phyloP scores from a whole-genome alignment of 2,888 invertebrate species.

The Apamea epomidion region DNA sequence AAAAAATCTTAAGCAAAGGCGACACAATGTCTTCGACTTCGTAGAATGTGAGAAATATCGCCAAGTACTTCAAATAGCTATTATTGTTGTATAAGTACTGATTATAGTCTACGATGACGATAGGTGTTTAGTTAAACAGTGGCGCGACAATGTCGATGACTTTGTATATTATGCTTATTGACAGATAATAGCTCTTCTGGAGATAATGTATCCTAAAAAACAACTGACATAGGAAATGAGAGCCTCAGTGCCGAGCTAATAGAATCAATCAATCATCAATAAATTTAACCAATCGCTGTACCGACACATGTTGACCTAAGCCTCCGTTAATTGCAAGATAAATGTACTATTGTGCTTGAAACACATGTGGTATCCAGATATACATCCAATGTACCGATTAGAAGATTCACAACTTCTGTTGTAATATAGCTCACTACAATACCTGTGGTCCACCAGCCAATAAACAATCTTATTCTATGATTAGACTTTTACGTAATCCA shows the following conservation, averaged over 20 bases:
- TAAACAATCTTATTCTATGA: not conserved
- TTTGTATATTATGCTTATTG: not conserved
- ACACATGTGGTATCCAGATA: not conserved
- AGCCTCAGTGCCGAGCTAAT: not conserved
- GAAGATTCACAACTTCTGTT: not conserved
- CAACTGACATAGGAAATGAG: not conserved
- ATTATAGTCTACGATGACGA: not conserved
- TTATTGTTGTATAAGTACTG: not conserved
- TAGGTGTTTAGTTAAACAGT: not conserved
- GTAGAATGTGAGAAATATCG: conserved; percentile 11
- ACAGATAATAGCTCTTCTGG: not conserved
- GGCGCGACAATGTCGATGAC: not conserved
- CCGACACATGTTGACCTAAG: conserved; percentile 1
- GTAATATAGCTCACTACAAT: not conserved
- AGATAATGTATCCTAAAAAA: not conserved
- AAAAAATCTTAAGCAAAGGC: not conserved
- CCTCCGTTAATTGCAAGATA: conserved; percentile 12
- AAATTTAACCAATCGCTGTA: conserved; percentile 21
- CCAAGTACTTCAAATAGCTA: not conserved
- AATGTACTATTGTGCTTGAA: conserved; percentile 5
- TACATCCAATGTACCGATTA: not conserved
- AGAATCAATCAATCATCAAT: conserved; percentile 17
- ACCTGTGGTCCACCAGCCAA: not conserved
- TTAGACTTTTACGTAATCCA: not conserved
- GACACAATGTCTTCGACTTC: conserved; percentile 5